phyloP scores from a whole-genome alignment of 1,140 invertebrate genomes.

The Anastatus disparis region DNA sequence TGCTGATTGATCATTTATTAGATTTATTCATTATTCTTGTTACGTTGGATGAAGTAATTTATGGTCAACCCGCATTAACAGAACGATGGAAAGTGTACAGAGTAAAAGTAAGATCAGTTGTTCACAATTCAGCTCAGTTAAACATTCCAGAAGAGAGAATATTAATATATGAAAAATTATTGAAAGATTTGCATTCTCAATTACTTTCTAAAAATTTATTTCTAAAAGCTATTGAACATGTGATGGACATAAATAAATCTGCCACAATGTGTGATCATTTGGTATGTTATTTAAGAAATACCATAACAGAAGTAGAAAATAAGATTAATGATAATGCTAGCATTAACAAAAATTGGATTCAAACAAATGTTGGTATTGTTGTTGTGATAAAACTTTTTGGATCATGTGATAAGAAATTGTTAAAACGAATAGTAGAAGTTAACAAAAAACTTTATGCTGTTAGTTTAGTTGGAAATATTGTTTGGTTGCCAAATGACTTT shows the following conservation, averaged over 20 bases:
- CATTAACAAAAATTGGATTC: slow-evolving; percentile 75
- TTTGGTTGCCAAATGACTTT: slow-evolving; percentile 86
- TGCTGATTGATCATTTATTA: slow-evolving; percentile 71
- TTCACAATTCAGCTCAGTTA: slow-evolving; percentile 75
- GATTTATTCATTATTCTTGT: slow-evolving; percentile 77
- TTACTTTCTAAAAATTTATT: slow-evolving; percentile 60
- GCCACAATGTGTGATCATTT: slow-evolving; percentile 78
- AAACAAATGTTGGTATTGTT: slow-evolving; percentile 78
- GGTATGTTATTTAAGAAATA: slow-evolving; percentile 75
- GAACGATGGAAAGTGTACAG: slow-evolving; percentile 80
- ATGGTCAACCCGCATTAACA: slow-evolving; percentile 69
- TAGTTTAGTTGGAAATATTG: slow-evolving; percentile 77
- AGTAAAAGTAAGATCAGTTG: slow-evolving; percentile 75
- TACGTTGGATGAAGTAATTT: slow-evolving; percentile 78
- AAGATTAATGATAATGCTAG: slow-evolving; percentile 69
- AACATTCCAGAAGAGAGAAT: slow-evolving; percentile 70
- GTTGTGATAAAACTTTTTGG: slow-evolving; percentile 82
- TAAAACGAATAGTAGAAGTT: slow-evolving; percentile 77
- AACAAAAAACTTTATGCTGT: slow-evolving; percentile 84
- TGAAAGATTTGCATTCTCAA: slow-evolving; percentile 73
- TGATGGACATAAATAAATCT: slow-evolving; percentile 77
- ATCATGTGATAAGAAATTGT: slow-evolving; percentile 80
- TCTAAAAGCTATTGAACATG: slow-evolving; percentile 69
- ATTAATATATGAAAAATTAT: slow-evolving; percentile 73
- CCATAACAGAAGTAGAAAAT: slow-evolving; percentile 74